Evolutionary conservation across 2,797 vertebrate genomes (phyloP).

Genomic region (Pipistrellus nathusii): DNA sequence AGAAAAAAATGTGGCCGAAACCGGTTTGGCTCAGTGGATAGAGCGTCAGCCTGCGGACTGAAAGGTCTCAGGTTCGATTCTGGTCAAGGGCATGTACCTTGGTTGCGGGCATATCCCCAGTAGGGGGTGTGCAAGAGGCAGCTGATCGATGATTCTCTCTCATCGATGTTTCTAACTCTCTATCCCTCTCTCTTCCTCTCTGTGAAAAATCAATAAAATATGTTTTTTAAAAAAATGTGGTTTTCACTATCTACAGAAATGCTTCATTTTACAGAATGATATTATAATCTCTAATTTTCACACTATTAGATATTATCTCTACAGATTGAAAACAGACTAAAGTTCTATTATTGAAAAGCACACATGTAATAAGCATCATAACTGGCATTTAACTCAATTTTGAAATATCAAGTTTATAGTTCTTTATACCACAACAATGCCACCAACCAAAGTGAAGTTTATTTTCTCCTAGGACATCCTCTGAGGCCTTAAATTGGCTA

Average conservation of each 20-base stretch:
- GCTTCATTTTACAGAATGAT: slow-evolving; percentile 7
- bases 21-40: too few species aligned
- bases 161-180: too few species aligned
- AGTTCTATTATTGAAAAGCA: not conserved
- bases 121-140: too few species aligned
- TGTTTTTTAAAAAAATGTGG: too few species aligned
- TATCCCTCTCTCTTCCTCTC: too few species aligned
- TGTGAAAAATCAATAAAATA: too few species aligned
- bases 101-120: too few species aligned
- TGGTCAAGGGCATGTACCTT: too few species aligned
- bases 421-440: slow-evolving; percentile 5
- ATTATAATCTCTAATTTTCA: not conserved
- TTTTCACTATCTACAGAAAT: slow-evolving; percentile 22
- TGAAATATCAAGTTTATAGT: slow-evolving; percentile 3
- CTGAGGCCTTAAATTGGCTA: not conserved
- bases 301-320: not conserved
- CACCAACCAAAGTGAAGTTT: not conserved
- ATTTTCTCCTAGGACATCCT: not conserved
- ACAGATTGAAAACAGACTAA: slow-evolving; percentile 34
- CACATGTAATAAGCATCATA: not conserved
- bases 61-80: too few species aligned
- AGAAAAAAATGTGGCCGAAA: too few species aligned
- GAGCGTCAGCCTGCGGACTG: too few species aligned
- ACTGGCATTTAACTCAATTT: not conserved
- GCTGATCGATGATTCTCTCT: too few species aligned